These are phyloP conservation scores for Thera obeliscata DNA, from an alignment of 2,888 invertebrate genomes.

Conservation along the genomic window DNA sequence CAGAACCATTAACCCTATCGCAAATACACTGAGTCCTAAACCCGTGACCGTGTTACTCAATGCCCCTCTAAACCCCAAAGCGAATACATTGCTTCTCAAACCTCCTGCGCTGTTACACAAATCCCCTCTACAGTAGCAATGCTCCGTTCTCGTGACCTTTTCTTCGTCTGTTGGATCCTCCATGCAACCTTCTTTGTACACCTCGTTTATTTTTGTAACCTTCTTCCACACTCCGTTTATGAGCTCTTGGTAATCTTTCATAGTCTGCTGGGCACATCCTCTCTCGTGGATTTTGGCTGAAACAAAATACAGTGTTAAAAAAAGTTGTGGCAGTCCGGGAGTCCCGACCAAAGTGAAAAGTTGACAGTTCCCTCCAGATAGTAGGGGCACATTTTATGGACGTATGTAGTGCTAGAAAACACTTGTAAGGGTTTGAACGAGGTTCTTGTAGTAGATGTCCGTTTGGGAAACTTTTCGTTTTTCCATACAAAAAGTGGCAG, in stretches of 20 bases:
- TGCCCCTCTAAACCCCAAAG: neutral
- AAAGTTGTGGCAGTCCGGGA: too few species aligned
- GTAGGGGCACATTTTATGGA: too few species aligned
- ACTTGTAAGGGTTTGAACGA: too few species aligned
- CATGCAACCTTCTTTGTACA: slow-evolving; percentile 88
- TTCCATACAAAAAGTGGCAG: too few species aligned
- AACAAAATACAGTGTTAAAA: slow-evolving; percentile 10
- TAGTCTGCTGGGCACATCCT: slow-evolving; percentile 89
- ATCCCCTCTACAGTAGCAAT: slow-evolving; percentile 90
- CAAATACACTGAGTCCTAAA: slow-evolving; percentile 4
- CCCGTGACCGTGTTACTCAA: neutral
- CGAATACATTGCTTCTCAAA: slow-evolving; percentile 7
- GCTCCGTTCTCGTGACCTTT: slow-evolving; percentile 82
- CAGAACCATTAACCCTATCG: slow-evolving; percentile 11
- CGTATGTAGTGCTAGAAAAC: too few species aligned
- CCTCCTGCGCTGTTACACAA: slow-evolving; percentile 85
- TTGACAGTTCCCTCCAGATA: too few species aligned
- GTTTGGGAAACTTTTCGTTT: too few species aligned
- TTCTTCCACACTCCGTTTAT: slow-evolving; percentile 84
- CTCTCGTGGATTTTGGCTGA: slow-evolving; percentile 71
- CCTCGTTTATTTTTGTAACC: slow-evolving; percentile 86
- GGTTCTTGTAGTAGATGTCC: too few species aligned
- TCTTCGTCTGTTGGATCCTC: slow-evolving; percentile 83
- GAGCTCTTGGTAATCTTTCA: slow-evolving; percentile 84
- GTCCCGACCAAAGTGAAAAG: too few species aligned